These are phyloP conservation scores for Illadopsis cleaveri DNA, from an alignment of 2,113 vertebrate species.

Conservation along the genomic window DNA sequence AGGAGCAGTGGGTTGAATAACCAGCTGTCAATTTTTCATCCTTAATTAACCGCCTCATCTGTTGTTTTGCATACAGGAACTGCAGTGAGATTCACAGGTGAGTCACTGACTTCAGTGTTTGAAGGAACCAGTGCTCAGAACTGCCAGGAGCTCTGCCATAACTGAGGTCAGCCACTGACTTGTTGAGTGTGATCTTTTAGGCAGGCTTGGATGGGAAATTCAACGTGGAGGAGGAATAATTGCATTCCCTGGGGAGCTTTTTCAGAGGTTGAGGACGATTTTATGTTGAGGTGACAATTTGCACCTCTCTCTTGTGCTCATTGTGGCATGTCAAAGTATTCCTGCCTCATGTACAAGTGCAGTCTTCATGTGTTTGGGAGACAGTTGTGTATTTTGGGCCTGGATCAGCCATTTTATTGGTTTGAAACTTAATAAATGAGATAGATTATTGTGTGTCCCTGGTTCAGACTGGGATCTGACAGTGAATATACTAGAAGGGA, in stretches of 20 bases:
- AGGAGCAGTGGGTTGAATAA: slow-evolving; percentile 14
- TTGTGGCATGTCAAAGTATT: background rate
- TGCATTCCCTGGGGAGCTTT: background rate
- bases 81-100: background rate
- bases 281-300: background rate
- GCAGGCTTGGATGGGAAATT: background rate
- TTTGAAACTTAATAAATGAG: background rate
- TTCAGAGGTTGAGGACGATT: background rate
- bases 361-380: rapidly evolving
- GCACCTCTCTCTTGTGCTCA: background rate
- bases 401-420: background rate
- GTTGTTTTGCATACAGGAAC: background rate
- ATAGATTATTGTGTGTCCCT: background rate
- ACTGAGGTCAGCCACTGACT: background rate
- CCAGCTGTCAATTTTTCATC: background rate
- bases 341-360: background rate
- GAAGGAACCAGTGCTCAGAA: background rate
- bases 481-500: background rate
- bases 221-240: background rate
- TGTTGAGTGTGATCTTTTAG: background rate
- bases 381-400: background rate
- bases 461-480: background rate
- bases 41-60: background rate
- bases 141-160: background rate
- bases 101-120: background rate